Conservation (phyloP, 2,113 vertebrate genomes). For the Glareola pratincola region DNA sequence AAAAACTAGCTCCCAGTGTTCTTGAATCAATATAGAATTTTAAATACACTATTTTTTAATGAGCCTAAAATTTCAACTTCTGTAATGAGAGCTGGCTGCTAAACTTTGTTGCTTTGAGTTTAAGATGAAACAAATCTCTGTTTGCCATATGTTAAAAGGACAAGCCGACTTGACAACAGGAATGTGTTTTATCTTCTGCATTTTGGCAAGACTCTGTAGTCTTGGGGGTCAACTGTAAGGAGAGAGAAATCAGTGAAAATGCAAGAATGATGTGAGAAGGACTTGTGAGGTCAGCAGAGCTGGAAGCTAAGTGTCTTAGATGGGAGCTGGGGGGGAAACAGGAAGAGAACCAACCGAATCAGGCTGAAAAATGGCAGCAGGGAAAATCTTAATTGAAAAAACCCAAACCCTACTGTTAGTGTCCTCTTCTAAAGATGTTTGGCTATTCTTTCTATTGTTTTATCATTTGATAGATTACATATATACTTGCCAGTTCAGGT, state of each 20-base stretch:
- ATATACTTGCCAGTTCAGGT: background rate
- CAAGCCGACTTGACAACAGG: background rate
- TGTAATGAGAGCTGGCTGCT: slow-evolving; percentile 8
- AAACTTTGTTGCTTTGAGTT: slow-evolving; percentile 15
- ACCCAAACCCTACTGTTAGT: background rate
- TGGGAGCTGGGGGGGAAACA: background rate
- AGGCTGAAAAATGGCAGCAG: background rate
- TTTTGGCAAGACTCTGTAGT: slow-evolving; percentile 20
- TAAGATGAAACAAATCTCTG: slow-evolving; percentile 32
- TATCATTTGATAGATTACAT: background rate
- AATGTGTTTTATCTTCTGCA: slow-evolving; percentile 14
- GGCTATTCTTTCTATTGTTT: background rate
- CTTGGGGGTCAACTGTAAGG: background rate
- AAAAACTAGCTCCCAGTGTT: background rate
- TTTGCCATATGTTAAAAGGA: slow-evolving; percentile 41
- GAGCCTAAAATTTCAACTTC: background rate
- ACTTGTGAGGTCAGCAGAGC: background rate
- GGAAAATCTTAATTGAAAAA: background rate
- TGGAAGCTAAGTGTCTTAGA: background rate
- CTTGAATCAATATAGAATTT: background rate
- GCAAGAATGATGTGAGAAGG: background rate
- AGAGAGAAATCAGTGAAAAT: background rate
- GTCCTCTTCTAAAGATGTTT: background rate
- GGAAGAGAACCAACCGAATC: background rate
- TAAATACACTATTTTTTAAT: background rate